Conservation (phyloP, 2,113 vertebrate species). For the Trogon melanurus region DNA sequence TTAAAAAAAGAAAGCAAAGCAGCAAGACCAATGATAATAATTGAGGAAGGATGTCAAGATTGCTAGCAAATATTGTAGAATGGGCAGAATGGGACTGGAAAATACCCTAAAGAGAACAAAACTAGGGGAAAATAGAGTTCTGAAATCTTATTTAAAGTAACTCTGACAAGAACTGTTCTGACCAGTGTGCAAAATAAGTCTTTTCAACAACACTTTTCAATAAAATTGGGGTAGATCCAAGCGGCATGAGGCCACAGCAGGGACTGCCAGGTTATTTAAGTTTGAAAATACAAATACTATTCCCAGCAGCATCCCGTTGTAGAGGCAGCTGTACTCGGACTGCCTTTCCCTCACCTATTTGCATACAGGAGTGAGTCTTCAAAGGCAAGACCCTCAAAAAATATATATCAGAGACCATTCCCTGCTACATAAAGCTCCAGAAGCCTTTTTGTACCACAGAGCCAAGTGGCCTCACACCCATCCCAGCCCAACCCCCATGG, state of each 20-base stretch:
- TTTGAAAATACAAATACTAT: background rate
- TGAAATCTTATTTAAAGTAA: slow-evolving; percentile 20
- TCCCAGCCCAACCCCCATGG: accelerated
- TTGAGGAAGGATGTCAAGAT: background rate
- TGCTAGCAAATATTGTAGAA: background rate
- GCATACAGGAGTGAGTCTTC: background rate
- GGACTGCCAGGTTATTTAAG: slow-evolving; percentile 5
- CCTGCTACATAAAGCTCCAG: background rate
- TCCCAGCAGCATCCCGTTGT: background rate
- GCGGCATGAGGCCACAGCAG: background rate
- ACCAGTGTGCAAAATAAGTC: background rate
- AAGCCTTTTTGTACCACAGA: background rate
- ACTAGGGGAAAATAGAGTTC: background rate
- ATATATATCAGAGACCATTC: accelerated
- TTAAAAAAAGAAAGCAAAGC: background rate
- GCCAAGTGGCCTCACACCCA: accelerated
- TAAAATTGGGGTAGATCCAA: slow-evolving; percentile 27
- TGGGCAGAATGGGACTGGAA: background rate
- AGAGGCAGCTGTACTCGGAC: background rate
- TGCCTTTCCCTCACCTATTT: background rate
- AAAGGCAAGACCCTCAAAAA: background rate
- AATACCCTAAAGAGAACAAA: background rate
- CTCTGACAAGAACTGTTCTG: background rate
- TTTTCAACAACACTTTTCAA: slow-evolving; percentile 38
- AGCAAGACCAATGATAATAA: background rate